Percentiles rank a stretch among this genome's conserved stretches.
phyloP scores from a whole-genome alignment of 2,888 invertebrate species.

The Pachliopta kotzebuea region DNA sequence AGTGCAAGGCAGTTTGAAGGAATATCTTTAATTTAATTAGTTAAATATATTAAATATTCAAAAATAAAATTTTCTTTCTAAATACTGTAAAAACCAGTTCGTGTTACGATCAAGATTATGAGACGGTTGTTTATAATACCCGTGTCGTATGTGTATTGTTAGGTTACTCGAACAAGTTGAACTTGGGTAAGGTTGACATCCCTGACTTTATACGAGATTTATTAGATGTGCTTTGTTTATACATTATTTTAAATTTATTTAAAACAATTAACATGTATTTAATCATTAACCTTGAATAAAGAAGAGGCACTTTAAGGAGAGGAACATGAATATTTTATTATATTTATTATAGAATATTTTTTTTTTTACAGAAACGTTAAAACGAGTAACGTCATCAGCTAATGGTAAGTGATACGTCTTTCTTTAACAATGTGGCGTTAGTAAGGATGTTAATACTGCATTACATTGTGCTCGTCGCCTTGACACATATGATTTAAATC shows the following conservation, averaged over 20 bases:
- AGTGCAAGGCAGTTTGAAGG: not conserved
- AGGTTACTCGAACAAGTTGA: slow-evolving; percentile 18
- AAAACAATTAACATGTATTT: not conserved
- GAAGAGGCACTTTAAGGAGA: too few relatives aligned
- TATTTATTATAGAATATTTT: too few relatives aligned
- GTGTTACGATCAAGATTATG: not conserved
- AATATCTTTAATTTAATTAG: not conserved
- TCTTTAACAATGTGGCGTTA: too few relatives aligned
- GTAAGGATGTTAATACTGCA: too few relatives aligned
- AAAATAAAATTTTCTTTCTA: not conserved
- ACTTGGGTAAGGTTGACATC: slow-evolving; percentile 11
- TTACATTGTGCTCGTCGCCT: too few relatives aligned
- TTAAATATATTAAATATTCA: not conserved
- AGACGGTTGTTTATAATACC: slow-evolving; percentile 11
- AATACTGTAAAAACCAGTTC: not conserved
- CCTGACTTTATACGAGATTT: slow-evolving; percentile 10
- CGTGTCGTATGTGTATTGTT: slow-evolving; percentile 4
- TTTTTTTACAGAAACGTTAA: not conserved
- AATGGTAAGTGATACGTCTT: too few relatives aligned
- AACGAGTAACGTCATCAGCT: too few relatives aligned
- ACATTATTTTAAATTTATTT: not conserved
- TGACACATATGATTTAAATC: too few relatives aligned
- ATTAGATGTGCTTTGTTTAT: not conserved
- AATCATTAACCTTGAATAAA: too few relatives aligned
- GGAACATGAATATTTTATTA: too few relatives aligned